These are phyloP conservation scores for Arvicola amphibius DNA, from an alignment of 2,797 vertebrate genomes.

Conservation along the genomic window DNA sequence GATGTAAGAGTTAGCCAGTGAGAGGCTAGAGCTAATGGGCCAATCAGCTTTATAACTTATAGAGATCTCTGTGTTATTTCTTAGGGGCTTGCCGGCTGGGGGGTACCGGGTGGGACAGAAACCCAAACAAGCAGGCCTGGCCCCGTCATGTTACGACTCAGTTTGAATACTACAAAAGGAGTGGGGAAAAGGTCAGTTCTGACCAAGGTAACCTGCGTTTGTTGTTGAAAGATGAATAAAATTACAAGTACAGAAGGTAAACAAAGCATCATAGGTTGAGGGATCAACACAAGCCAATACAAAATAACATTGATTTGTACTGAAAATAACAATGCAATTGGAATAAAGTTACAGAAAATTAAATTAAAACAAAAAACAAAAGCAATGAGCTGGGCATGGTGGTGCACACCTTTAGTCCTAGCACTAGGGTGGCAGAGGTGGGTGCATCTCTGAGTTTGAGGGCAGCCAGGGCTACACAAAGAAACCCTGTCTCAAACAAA, in stretches of 20 bases:
- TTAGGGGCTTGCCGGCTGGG: no score
- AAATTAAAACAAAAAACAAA: background rate
- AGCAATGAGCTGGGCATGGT: background rate
- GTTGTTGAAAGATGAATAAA: background rate
- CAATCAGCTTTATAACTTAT: no score
- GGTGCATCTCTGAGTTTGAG: background rate
- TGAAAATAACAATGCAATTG: background rate
- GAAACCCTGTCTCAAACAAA: background rate
- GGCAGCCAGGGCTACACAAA: background rate
- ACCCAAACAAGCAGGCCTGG: no score
- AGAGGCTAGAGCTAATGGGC: no score
- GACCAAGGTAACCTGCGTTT: background rate
- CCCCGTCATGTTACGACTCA: no score
- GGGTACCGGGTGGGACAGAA: no score
- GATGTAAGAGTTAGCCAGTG: no score
- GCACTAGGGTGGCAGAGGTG: background rate
- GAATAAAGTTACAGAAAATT: background rate
- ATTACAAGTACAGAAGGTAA: conserved; percentile 15
- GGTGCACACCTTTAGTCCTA: background rate
- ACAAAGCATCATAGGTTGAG: background rate
- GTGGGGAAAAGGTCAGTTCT: background rate
- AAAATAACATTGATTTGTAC: background rate
- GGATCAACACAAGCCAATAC: background rate
- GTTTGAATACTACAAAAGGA: background rate
- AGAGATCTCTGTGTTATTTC: no score